Base-by-base conservation (phyloP, 2,888 invertebrate genomes). In the Iselma pallidipennis region DNA sequence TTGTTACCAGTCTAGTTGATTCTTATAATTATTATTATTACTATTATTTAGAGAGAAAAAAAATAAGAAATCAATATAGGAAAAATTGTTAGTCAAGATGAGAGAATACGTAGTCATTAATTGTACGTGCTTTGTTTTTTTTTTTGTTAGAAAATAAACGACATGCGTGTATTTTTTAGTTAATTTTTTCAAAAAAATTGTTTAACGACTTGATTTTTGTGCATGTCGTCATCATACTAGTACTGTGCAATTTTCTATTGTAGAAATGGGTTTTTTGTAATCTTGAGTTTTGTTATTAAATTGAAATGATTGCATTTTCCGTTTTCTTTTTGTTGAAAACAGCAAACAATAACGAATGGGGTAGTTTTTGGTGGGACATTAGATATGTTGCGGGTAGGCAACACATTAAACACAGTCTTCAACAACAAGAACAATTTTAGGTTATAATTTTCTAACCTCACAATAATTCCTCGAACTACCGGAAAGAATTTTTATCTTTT, bases 261-360 rank as follows among this genome's bases (percentile, higher is more conserved):
- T 71, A 70, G 66, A 31, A 42, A 12, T 33, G 57, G 57, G 56
- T 57, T 71, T 74, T 76, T 76, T 76, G 75, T 77, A 75, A 76
- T 75, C 74, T 72, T n/a, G 66, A 70, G 67, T 76, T 75, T 76
- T 77, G 76, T 76, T 77, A 76, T 72, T 74, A 70, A 72, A 72
- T 66, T 37, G 65, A 69, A 63, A 67, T 71, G 73, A 71, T 74
- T 73, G 71, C 74, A 68, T 6, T n/a, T 37, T 37, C 42, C n/a
- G n/a, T n/a, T n/a, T n/a, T n/a, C n/a, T n/a, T n/a, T n/a, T n/a
- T n/a, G n/a, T n/a, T n/a, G n/a, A n/a, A n/a, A n/a, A n/a, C n/a
- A n/a, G n/a, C n/a, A n/a, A n/a, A n/a, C n/a, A n/a, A n/a, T n/a
- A n/a, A n/a, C n/a, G n/a, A n/a, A n/a, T n/a, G n/a, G n/a, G n/a